Evolutionary conservation across 1,140 invertebrate genomes (phyloP).

Genomic region (Euura saliciscinereae): DNA sequence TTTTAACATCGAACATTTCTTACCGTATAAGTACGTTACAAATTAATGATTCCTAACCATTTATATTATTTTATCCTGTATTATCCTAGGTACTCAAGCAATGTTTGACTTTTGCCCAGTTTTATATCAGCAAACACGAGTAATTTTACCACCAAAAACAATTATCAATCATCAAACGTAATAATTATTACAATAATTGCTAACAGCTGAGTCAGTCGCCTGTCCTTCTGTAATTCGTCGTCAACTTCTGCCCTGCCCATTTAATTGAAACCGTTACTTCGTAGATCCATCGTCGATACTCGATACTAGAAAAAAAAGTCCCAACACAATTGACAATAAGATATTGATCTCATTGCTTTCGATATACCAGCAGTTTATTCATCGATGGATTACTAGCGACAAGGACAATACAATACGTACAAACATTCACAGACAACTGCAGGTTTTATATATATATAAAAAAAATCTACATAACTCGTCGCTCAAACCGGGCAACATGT

Average conservation of each 20-base stretch:
- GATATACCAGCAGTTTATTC: background rate
- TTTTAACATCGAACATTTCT: conserved; percentile 30
- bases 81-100: conserved; percentile 33
- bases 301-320: no score
- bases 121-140: background rate
- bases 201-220: background rate
- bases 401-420: background rate
- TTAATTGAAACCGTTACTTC: background rate
- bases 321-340: no score
- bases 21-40: conserved; percentile 32
- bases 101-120: conserved; percentile 10
- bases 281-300: no score
- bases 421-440: conserved; percentile 12
- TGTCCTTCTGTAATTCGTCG: background rate
- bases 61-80: conserved; percentile 17
- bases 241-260: background rate
- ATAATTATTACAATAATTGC: conserved; percentile 17
- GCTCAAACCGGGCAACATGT: conserved; percentile 24
- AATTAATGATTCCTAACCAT: conserved; percentile 31
- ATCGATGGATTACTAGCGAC: background rate
- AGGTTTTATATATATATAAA: background rate
- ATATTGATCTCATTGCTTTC: no score
- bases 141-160: background rate
- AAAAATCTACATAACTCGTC: conserved; percentile 14
- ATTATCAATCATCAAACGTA: conserved; percentile 27